Conservation (phyloP, 2,113 vertebrate species). For the Antechinus flavipes region DNA sequence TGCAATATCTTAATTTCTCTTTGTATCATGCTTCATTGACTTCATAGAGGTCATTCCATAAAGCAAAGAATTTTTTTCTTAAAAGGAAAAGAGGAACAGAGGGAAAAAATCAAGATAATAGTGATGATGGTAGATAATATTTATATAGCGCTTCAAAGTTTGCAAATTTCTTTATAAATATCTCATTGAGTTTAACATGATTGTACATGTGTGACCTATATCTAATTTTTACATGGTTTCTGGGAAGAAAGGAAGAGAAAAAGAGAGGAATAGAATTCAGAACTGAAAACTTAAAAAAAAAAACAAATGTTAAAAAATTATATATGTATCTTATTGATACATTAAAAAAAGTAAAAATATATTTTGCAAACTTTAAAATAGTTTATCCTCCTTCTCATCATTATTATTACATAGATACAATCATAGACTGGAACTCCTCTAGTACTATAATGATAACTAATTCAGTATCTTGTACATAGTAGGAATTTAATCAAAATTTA, state of each 20-base stretch:
- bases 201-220: too few relatives aligned
- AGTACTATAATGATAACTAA: background rate
- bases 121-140: background rate
- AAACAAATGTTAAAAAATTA: too few relatives aligned
- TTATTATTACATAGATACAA: background rate
- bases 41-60: background rate
- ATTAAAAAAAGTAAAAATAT: background rate
- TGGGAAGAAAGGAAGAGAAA: too few relatives aligned
- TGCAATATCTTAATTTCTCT: background rate
- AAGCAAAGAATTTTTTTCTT: background rate
- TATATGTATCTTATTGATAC: background rate
- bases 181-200: too few relatives aligned
- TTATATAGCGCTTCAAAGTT: background rate
- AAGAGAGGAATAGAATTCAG: too few relatives aligned
- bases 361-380: background rate
- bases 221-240: too few relatives aligned
- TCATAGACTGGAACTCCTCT: background rate
- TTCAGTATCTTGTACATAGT: background rate
- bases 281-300: too few relatives aligned
- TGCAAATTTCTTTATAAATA: background rate
- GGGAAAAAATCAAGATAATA: background rate
- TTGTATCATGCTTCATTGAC: too few relatives aligned
- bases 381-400: background rate
- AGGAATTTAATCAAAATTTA: background rate
- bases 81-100: background rate